These are phyloP conservation scores for Neodon shergylaensis DNA, from an alignment of 2,113 vertebrate genomes.

Conservation along the genomic window DNA sequence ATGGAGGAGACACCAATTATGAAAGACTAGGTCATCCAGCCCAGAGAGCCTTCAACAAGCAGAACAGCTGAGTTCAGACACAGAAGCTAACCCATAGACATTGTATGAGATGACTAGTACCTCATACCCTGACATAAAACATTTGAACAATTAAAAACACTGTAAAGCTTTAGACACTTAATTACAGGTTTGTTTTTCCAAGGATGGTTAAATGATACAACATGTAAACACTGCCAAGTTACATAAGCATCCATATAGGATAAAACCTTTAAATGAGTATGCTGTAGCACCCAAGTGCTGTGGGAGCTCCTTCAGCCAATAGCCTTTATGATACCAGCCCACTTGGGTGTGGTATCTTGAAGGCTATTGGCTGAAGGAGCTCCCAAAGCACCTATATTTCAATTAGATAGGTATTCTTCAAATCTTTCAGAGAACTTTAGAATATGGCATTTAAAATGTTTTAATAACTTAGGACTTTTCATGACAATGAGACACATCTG, in stretches of 20 bases:
- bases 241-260: not conserved
- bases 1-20: not conserved
- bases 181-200: not conserved
- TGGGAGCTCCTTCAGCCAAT: too few relatives aligned
- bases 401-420: too few relatives aligned
- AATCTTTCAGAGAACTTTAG: too few relatives aligned
- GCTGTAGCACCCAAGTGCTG: not conserved
- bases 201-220: not conserved
- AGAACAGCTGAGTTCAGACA: not conserved
- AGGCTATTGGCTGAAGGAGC: too few relatives aligned
- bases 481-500: too few relatives aligned
- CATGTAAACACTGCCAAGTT: not conserved
- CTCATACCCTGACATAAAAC: not conserved
- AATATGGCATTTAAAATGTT: too few relatives aligned
- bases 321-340: too few relatives aligned
- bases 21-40: not conserved
- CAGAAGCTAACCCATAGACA: not conserved
- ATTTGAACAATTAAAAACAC: not conserved
- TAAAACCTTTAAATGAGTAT: not conserved
- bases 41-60: not conserved
- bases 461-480: too few relatives aligned
- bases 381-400: too few relatives aligned
- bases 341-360: too few relatives aligned
- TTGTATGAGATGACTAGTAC: not conserved
- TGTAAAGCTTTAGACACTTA: not conserved